Evolutionary conservation across 2,113 vertebrate species (phyloP), one percentile per base, ranked within the genome.

Genomic region (Amphilophus citrinellus): DNA sequence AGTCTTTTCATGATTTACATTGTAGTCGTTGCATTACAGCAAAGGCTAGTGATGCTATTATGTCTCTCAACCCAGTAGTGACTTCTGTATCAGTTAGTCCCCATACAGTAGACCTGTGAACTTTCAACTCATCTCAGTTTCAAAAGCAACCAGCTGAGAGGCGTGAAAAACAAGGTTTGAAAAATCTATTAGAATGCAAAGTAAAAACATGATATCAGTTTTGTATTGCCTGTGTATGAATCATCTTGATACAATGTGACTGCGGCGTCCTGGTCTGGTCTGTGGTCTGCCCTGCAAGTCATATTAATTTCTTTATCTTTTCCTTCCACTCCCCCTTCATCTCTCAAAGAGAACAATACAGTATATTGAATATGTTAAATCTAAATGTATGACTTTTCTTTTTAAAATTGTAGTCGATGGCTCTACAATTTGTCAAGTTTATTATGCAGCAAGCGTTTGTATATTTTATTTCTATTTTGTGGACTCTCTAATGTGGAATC

Each of bases 1-100:
- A 79, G 10, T 18, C 27, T 61, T 79, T 82, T 59, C 57, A 80
- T 75, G 77, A 83, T 44, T 84, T 75, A 91, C 13, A 4, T 30
- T 30, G 27, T 13, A 37, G 61, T 39, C 58, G 13, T 42, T 75
- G 10, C 62, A 39, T 59, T 47, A 87, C 76, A 58, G 79, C 50
- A 84, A 68, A 84, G 61, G 76, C 10, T 47, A 20, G 30, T 39
- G 66, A 84, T 66, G 60, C 18, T 44, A 4, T 32, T 32, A 32
- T 50, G 57, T 66, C 17, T 24, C 61, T 77, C 18, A 44, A 68
- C 76, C 66, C 61, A 83, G 79, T 47, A 79, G 58, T 50, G 66
- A 82, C 66, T 47, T 82, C 44, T 61, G 60, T 71, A 14, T 32
- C 77, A 60, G n/a, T 42, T 80, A 3, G 27, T 56, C 30, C 47